A percentile compares a stretch with the other conserved stretches of the same genome.
These are phyloP conservation scores for Laterallus jamaicensis DNA, from an alignment of 2,113 vertebrate species.

Conservation along the genomic window DNA sequence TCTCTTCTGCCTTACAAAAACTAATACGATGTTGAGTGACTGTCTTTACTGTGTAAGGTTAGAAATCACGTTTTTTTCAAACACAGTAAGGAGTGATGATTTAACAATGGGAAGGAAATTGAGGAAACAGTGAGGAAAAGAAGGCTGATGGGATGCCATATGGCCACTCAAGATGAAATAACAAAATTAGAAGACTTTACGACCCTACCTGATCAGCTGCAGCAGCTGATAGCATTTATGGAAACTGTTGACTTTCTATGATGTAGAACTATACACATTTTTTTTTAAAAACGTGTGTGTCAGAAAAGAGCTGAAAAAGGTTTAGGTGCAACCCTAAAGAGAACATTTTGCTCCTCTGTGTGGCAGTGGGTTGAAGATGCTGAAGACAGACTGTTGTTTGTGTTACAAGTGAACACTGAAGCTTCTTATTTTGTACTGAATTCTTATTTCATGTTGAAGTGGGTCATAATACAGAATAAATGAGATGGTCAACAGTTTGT, in stretches of 20 bases:
- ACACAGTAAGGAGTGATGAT: rapidly evolving
- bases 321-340: too few relatives aligned
- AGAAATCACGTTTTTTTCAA: not conserved
- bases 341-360: too few relatives aligned
- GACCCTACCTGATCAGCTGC: not conserved
- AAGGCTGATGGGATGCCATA: rapidly evolving
- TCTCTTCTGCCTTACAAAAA: too few relatives aligned
- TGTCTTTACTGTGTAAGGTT: not conserved
- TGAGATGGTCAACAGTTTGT: not conserved
- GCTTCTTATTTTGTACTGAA: not conserved
- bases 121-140: not conserved
- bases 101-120: not conserved
- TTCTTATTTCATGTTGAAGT: not conserved
- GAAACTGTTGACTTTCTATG: not conserved
- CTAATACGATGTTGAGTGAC: not conserved
- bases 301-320: not conserved
- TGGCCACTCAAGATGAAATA: not conserved
- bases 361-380: not conserved
- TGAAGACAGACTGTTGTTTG: not conserved
- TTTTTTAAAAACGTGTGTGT: not conserved
- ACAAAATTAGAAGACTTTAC: not conserved
- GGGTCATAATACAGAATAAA: not conserved
- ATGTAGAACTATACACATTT: not conserved
- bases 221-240: not conserved
- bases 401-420: not conserved